phyloP scores from a whole-genome alignment of 2,113 vertebrate genomes.

The Paralichthys olivaceus region DNA sequence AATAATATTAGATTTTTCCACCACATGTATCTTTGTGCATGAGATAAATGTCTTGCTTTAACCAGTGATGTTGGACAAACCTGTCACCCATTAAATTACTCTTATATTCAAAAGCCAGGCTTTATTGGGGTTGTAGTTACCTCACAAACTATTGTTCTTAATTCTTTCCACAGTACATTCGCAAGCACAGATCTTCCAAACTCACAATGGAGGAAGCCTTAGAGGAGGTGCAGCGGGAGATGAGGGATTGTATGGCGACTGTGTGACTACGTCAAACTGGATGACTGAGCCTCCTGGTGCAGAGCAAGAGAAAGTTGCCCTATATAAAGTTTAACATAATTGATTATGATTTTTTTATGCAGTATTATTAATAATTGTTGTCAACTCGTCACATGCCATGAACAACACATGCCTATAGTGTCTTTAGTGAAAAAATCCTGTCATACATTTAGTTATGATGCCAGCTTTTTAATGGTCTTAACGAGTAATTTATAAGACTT shows the following conservation, averaged over 20 bases:
- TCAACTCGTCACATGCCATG: neutral
- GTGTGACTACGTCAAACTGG: conserved; percentile 9
- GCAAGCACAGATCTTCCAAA: conserved; percentile 76
- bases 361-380: no score
- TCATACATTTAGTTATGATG: neutral
- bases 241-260: conserved; percentile 53
- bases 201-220: conserved; percentile 78
- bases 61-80: neutral
- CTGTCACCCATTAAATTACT: no score
- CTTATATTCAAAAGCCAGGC: no score
- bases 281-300: neutral
- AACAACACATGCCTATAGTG: no score
- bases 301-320: neutral
- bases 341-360: neutral
- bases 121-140: no score
- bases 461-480: no score
- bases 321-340: neutral
- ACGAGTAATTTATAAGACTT: no score
- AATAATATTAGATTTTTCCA: neutral
- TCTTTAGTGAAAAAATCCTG: neutral
- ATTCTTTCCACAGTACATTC: conserved; percentile 82
- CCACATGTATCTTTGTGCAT: neutral
- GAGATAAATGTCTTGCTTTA: neutral
- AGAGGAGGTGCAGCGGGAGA: conserved; percentile 77
- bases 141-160: neutral